Evolutionary conservation across 2,113 vertebrate genomes (phyloP).

Genomic region (Steatornis caripensis): DNA sequence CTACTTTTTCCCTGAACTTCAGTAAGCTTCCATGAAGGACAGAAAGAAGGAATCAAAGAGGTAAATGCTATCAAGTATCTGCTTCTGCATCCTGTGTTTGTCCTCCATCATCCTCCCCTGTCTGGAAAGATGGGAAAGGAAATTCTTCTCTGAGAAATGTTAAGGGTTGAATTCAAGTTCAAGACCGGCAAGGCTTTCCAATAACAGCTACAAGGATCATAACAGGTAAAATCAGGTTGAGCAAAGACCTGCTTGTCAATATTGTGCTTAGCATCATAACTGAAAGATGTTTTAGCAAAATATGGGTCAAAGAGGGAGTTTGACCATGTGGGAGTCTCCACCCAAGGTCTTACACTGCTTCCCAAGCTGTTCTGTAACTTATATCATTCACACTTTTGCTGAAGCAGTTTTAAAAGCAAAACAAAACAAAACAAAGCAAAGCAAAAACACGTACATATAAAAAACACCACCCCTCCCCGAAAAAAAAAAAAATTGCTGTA

Average conservation of each 20-base stretch:
- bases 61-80: not conserved
- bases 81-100: not conserved
- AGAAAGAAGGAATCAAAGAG: not conserved
- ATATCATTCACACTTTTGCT: not conserved
- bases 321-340: not conserved
- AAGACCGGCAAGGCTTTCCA: not conserved
- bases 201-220: not conserved
- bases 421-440: not conserved
- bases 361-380: not conserved
- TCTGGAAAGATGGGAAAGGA: not conserved
- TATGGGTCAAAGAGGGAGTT: not conserved
- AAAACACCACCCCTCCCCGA: accelerated
- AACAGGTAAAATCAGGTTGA: not conserved
- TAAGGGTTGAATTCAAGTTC: not conserved
- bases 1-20: conserved; percentile 43
- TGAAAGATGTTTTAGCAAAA: not conserved
- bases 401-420: not conserved
- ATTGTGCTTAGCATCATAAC: not conserved
- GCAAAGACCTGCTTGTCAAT: not conserved
- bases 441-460: not conserved
- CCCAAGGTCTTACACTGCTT: not conserved
- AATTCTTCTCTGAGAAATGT: not conserved
- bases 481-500: not conserved
- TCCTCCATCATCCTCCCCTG: accelerated
- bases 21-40: not conserved